Evolutionary conservation across 2,888 invertebrate genomes (phyloP).

Genomic region (Callinectes sapidus): DNA sequence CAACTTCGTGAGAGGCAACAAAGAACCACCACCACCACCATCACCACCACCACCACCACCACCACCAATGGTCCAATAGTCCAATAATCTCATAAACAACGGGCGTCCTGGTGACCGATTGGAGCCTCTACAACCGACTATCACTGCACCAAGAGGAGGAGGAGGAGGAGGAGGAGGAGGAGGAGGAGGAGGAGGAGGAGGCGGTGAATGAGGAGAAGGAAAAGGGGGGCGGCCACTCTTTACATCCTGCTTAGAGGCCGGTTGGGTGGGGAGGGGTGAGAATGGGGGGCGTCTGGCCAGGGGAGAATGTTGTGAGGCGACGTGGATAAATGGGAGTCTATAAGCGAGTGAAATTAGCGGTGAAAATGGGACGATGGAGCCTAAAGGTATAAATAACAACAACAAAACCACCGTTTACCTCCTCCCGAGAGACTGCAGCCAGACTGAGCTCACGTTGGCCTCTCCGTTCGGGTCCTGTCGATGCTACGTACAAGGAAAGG

Average conservation of each 20-base stretch:
- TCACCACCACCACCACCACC: no score
- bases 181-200: background rate
- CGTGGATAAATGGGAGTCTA: conserved; percentile 24
- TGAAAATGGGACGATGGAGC: background rate
- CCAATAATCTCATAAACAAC: background rate
- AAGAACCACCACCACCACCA: background rate
- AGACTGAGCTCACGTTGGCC: background rate
- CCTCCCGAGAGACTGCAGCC: background rate
- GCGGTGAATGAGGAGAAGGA: background rate
- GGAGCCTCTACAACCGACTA: background rate
- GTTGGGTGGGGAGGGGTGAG: background rate
- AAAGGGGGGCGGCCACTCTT: background rate
- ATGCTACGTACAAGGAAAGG: background rate
- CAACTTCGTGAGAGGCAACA: background rate
- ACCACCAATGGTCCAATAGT: background rate
- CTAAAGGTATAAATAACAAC: background rate
- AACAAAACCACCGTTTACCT: background rate
- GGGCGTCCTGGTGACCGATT: background rate
- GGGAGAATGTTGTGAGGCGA: background rate
- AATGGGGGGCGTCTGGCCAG: background rate
- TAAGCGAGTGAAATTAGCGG: conserved; percentile 5
- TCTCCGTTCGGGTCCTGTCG: background rate
- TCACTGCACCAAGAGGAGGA: background rate
- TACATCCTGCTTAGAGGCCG: background rate
- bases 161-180: background rate